Percentiles rank a stretch among this genome's conserved stretches.
These are phyloP conservation scores for Rhinichthys osculus DNA, from an alignment of 2,797 vertebrate species.

Conservation along the genomic window DNA sequence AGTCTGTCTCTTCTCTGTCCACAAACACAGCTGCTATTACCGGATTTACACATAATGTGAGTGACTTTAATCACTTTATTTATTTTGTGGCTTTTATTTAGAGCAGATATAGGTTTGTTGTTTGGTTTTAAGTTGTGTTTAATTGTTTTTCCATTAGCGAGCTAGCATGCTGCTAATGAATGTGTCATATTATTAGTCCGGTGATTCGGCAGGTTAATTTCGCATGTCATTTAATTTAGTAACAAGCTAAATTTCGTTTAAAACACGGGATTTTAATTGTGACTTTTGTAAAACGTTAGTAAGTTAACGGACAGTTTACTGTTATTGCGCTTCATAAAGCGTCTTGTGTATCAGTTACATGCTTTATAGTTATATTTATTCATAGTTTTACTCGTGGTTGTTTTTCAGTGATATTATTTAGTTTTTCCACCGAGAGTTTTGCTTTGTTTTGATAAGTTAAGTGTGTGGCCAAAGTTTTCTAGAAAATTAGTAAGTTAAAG, in stretches of 20 bases:
- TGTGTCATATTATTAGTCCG: not conserved
- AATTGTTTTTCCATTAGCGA: slow-evolving; percentile 7
- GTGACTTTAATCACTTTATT: slow-evolving; percentile 28
- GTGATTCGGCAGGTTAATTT: not conserved
- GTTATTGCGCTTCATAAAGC: too few relatives aligned
- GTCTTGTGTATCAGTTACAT: not conserved
- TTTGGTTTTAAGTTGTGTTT: slow-evolving; percentile 14
- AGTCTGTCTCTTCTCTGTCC: slow-evolving; percentile 14
- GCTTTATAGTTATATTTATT: not conserved
- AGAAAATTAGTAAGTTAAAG: not conserved
- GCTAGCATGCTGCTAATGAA: slow-evolving; percentile 37
- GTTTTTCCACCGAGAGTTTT: not conserved
- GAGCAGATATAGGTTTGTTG: not conserved
- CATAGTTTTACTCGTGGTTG: not conserved
- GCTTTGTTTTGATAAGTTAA: not conserved
- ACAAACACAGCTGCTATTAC: not conserved
- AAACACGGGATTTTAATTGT: not conserved
- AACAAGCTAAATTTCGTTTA: not conserved
- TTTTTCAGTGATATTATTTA: not conserved
- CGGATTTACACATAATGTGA: slow-evolving; percentile 13
- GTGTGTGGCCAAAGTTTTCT: not conserved
- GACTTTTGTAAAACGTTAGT: not conserved
- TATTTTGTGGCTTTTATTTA: not conserved
- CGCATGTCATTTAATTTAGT: not conserved
- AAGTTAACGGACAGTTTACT: not conserved